These are phyloP conservation scores for Cacoxenus indagator DNA, from an alignment of 2,888 invertebrate genomes.

Conservation along the genomic window DNA sequence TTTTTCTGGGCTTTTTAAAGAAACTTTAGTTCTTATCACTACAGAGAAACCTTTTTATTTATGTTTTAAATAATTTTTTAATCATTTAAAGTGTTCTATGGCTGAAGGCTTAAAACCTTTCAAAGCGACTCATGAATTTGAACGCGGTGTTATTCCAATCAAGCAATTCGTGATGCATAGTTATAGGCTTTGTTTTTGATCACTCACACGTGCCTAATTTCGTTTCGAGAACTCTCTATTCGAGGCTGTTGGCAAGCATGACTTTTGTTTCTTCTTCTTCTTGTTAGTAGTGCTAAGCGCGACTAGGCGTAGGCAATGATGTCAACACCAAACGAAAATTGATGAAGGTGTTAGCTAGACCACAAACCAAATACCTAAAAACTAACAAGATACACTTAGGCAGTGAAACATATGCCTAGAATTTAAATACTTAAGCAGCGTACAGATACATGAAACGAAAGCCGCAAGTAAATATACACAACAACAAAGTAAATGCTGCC, in stretches of 20 bases:
- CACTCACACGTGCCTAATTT: neutral
- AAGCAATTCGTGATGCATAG: too few relatives aligned
- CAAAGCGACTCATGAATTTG: too few relatives aligned
- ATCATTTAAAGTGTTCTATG: too few relatives aligned
- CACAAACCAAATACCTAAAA: constrained; percentile 21
- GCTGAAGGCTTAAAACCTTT: too few relatives aligned
- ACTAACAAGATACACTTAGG: neutral
- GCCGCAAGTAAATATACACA: constrained; percentile 14
- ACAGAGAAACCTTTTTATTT: too few relatives aligned
- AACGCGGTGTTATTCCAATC: too few relatives aligned
- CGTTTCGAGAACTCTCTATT: neutral
- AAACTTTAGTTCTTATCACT: too few relatives aligned
- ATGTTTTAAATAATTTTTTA: too few relatives aligned
- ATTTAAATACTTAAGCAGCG: constrained; percentile 24
- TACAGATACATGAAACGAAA: neutral
- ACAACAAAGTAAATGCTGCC: constrained; percentile 7
- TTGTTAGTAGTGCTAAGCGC: neutral
- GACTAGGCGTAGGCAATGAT: constrained; percentile 12
- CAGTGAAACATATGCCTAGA: constrained; percentile 18
- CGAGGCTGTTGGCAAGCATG: neutral
- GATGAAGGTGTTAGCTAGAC: constrained; percentile 43
- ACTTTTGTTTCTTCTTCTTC: neutral
- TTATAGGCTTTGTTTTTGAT: too few relatives aligned
- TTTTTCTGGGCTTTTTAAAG: too few relatives aligned
- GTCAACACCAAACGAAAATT: constrained; percentile 40